These are phyloP conservation scores for Eospalax fontanierii DNA, from an alignment of 2,797 vertebrate species.

Conservation along the genomic window DNA sequence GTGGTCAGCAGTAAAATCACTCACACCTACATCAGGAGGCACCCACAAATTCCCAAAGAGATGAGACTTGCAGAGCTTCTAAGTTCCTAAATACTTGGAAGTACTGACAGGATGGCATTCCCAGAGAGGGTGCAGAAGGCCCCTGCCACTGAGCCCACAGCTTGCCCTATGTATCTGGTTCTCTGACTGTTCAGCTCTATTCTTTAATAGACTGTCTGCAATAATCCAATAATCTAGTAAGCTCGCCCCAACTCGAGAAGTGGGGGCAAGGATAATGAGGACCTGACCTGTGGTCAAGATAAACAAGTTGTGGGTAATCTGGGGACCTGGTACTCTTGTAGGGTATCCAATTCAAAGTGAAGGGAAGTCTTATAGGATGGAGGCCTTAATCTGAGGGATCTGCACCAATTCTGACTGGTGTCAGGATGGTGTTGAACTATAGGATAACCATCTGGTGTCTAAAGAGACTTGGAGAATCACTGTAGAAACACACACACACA, in stretches of 20 bases:
- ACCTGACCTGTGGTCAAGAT: neutral
- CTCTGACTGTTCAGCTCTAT: neutral
- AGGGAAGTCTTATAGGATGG: neutral
- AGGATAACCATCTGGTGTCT: too few species aligned
- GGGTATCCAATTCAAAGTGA: too few species aligned
- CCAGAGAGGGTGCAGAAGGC: too few species aligned
- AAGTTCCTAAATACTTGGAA: accelerated
- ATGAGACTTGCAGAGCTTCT: neutral
- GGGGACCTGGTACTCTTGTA: neutral
- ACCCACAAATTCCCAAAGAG: neutral
- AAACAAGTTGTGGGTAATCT: neutral
- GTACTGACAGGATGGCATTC: accelerated
- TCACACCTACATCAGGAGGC: neutral
- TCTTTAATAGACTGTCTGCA: neutral
- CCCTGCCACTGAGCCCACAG: neutral
- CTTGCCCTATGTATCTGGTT: neutral
- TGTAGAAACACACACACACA: neutral
- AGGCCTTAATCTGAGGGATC: neutral
- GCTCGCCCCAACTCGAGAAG: neutral
- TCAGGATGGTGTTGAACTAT: neutral
- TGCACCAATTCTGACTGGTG: neutral
- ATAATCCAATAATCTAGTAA: neutral
- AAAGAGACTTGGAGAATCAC: neutral
- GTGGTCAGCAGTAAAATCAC: neutral
- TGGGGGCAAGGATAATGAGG: neutral